Evolutionary conservation across 2,113 vertebrate species (phyloP).

Genomic region (Pipa parva): DNA sequence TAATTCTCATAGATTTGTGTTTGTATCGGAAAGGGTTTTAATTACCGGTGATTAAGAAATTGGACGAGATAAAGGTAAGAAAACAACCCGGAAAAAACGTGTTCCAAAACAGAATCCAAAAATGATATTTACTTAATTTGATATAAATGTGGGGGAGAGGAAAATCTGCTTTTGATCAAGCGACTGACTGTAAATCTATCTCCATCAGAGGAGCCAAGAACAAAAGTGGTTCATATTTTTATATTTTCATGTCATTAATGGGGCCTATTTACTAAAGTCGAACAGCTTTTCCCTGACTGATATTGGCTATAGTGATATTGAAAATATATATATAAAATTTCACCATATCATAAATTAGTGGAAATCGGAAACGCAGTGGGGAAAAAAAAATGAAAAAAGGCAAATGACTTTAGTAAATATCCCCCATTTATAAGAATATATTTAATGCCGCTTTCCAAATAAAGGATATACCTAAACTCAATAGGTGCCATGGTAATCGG

Average conservation of each 20-base stretch:
- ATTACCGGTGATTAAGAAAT: not conserved
- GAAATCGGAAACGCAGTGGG: too few species aligned
- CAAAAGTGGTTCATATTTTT: not conserved
- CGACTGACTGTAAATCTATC: constrained; percentile 2
- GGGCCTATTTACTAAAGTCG: too few species aligned
- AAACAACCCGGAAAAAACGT: not conserved
- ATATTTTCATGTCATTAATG: too few species aligned
- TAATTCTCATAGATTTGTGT: not conserved
- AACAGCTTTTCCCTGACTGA: too few species aligned
- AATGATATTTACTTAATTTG: constrained; percentile 7
- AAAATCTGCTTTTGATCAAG: constrained; percentile 1
- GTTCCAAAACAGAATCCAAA: not conserved
- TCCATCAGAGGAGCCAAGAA: not conserved
- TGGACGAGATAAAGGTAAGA: not conserved
- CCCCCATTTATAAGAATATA: too few species aligned
- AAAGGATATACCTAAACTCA: constrained; percentile 99
- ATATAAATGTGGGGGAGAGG: not conserved
- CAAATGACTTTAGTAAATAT: too few species aligned
- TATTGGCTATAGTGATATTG: too few species aligned
- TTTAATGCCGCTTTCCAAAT: not conserved
- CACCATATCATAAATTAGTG: too few species aligned
- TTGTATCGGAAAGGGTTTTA: not conserved
- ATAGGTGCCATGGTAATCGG: constrained; percentile 95
- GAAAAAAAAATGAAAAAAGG: too few species aligned
- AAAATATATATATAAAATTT: too few species aligned